These are phyloP conservation scores for Drosophila subobscura DNA, from an alignment of 1,140 invertebrate genomes.

Conservation along the genomic window DNA sequence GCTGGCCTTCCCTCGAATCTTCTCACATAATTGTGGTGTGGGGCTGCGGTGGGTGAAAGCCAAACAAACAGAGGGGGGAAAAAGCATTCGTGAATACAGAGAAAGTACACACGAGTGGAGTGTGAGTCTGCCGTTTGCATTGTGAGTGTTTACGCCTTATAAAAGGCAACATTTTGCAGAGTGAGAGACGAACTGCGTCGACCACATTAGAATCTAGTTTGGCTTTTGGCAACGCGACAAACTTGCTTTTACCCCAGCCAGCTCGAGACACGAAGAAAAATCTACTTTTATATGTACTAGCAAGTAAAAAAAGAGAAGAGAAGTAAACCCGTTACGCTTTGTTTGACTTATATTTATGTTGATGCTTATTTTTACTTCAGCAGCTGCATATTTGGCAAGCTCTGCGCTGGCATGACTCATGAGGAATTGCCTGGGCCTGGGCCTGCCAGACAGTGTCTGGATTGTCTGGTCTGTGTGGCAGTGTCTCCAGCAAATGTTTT, in stretches of 20 bases:
- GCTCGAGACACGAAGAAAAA: constrained; percentile 22
- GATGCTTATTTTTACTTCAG: constrained; percentile 60
- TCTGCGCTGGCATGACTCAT: constrained; percentile 54
- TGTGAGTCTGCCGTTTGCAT: constrained; percentile 28
- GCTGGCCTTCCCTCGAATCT: constrained; percentile 28
- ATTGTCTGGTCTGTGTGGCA: constrained; percentile 41
- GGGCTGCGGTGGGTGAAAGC: constrained; percentile 10
- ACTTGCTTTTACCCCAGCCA: constrained; percentile 70
- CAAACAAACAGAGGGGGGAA: background rate
- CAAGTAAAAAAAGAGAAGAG: constrained; percentile 30
- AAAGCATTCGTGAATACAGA: constrained; percentile 1
- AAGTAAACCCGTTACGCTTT: constrained; percentile 64
- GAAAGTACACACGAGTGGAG: background rate
- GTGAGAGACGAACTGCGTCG: constrained; percentile 16
- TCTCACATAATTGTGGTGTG: constrained; percentile 49
- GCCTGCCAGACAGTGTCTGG: constrained; percentile 50
- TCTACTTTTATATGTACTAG: constrained; percentile 22
- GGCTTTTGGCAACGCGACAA: constrained; percentile 73
- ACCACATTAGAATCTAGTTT: constrained; percentile 57
- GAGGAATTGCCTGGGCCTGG: constrained; percentile 26
- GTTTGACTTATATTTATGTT: constrained; percentile 81
- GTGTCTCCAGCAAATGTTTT: constrained; percentile 63
- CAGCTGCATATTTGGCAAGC: constrained; percentile 35
- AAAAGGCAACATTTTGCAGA: constrained; percentile 68
- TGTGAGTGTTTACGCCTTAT: constrained; percentile 73